Base-by-base conservation (phyloP, 2,888 invertebrate species). In the Seladonia tumulorum region DNA sequence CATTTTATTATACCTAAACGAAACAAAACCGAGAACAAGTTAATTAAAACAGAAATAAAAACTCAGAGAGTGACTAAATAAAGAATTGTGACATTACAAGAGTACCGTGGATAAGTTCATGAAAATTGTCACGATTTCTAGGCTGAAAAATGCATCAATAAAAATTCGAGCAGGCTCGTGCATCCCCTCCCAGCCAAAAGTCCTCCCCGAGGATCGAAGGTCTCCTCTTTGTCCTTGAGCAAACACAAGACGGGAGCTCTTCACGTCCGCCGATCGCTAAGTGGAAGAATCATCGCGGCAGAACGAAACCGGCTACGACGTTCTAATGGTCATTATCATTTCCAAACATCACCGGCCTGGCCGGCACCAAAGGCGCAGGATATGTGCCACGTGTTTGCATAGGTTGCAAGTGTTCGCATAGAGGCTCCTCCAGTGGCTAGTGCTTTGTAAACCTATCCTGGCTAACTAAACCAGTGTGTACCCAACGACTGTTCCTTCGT, bases 231-330 rank as follows among this genome's bases (percentile, higher is more conserved):
- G 83, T 86, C 79, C 80, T 70, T 76, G 79, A 68, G 84, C 83
- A 93, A 93, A 92, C 89, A 92, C 86, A 91, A 93, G 92, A 93
- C 93, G 89, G 93, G 91, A 93, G 93, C 93, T 93, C 92, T 93
- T 91, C 89, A 89, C 92, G 89, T 89, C 84, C 87, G 81, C 81
- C 88, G 83, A 82, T 88, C 84, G 93, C 90, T 93, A 93, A 93
- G 92, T 93, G 93, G 89, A 92, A 93, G 93, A 93, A 93, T 93
- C 92, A 93, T 92, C 92, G 86, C 87, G 73, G 79, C 68, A 73
- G 80, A 79, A 74, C 79, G 79, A 77, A 79, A 83, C 74, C 73
- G 57, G 71, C 68, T 68, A 80, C 87, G 78, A 92, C 85, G 85
- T 86, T 92, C 92, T 92, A 92, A 92, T 92, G 91, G 92, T 92